Base-by-base conservation (phyloP, 2,797 vertebrate genomes). In the Cryptoblepharus egeriae region DNA sequence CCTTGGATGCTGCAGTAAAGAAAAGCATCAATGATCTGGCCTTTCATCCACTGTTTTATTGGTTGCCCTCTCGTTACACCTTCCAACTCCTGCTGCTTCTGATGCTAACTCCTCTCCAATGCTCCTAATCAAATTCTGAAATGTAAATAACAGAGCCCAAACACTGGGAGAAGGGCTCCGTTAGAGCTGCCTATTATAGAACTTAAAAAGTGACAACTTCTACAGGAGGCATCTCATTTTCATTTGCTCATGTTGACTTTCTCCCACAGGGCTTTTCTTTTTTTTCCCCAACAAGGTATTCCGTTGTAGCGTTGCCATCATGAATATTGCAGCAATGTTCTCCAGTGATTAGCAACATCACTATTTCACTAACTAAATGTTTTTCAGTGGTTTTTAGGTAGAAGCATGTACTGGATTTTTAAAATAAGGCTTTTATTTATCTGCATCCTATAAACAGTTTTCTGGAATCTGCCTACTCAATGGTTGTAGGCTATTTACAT, bases 11-110 rank as follows among this genome's bases (percentile, higher is more conserved):
- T 76, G 42, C 78, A 76, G 83, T 55, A 12, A n/a, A 28, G 61
- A 0, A 0, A 60, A 49, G n/a, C 75, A 72, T 65, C 67, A 61
- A 58, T 82, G 28, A 49, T 58, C 20, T 74, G 60, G 65, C 3
- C 61, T 76, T 87, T 91, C 90, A 39, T 79, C 87, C 55, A 76
- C 80, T 90, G 87, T 79, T 90, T 86, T 89, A 67, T 85, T 80
- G 32, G 10, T 84, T 88, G 74, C 74, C 82, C 86, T 86, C 84
- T 73, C 18, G 85, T 85, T 91, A 75, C 30, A 81, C 45, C 64
- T 85, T 87, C 86, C 79, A 86, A 79, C 64, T 85, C 26, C 28
- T 81, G 39, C 87, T 91, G 81, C 9, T 30, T 77, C 72, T 89
- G 78, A 82, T 68, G 76, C 64, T 63, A 76, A 69, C 49, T 68